Evolutionary conservation across 1,140 invertebrate genomes (phyloP).

Genomic region (Drosophila truncata): DNA sequence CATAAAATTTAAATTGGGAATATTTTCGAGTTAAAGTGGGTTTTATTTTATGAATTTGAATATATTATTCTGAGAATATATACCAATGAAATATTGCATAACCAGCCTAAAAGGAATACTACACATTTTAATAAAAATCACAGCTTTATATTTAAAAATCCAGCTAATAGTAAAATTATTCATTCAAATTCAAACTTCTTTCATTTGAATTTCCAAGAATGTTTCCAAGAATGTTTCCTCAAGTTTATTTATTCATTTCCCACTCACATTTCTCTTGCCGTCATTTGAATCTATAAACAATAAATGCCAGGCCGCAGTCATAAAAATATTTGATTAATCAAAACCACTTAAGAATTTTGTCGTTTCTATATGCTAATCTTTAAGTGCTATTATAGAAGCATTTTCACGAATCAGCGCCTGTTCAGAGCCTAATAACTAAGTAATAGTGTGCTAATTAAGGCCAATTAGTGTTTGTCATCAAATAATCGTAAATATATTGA

Average conservation of each 20-base stretch:
- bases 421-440: slow-evolving; percentile 5
- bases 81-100: too few species aligned
- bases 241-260: background rate
- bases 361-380: slow-evolving; percentile 9
- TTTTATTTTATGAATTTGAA: background rate
- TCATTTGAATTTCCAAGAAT: background rate
- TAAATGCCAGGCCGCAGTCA: background rate
- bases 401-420: slow-evolving; percentile 18
- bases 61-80: too few species aligned
- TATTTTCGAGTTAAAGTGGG: background rate
- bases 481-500: slow-evolving; percentile 20
- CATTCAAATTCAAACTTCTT: background rate
- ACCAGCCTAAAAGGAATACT: too few species aligned
- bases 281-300: slow-evolving; percentile 8
- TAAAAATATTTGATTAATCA: slow-evolving; percentile 24
- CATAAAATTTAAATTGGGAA: background rate
- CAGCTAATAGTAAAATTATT: background rate
- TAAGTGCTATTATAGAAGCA: slow-evolving; percentile 14
- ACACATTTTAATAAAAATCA: background rate
- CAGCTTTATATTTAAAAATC: background rate
- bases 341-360: slow-evolving; percentile 8
- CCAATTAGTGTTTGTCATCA: slow-evolving; percentile 15
- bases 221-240: background rate
- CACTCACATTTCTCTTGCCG: too few species aligned
- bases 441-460: slow-evolving; percentile 27